Evolutionary conservation across 2,888 invertebrate species (phyloP).

Genomic region (Eupeodes luniger): DNA sequence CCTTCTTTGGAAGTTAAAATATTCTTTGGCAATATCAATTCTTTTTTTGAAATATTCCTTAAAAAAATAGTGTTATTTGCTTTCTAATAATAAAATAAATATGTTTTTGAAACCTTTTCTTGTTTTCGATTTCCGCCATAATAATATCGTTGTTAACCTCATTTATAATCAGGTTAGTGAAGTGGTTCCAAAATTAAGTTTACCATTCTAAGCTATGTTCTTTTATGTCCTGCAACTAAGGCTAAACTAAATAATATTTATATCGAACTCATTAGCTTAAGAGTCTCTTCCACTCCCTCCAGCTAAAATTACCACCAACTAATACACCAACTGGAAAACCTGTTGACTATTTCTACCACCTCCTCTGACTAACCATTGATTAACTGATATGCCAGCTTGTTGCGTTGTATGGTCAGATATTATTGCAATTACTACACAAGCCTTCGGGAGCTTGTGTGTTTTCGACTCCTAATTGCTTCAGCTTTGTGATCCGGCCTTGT

Average conservation of each 20-base stretch:
- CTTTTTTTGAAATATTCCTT: too few species aligned
- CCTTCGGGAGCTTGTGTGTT: constrained; percentile 48
- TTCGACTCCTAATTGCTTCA: constrained; percentile 67
- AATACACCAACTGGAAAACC: constrained; percentile 29
- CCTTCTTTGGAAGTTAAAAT: too few species aligned
- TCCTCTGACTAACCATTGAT: constrained; percentile 53
- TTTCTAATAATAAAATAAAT: too few species aligned
- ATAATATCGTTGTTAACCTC: too few species aligned
- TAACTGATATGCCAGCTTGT: constrained; percentile 63
- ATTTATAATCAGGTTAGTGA: neutral
- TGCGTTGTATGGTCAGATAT: constrained; percentile 45
- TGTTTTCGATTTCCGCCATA: too few species aligned
- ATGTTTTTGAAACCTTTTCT: too few species aligned
- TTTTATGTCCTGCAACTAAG: neutral
- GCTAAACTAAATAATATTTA: neutral
- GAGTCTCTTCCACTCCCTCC: neutral
- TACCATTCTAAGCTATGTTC: neutral
- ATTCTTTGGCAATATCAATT: too few species aligned
- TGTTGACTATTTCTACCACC: constrained; percentile 56
- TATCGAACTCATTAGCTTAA: constrained; percentile 41
- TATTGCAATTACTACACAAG: constrained; percentile 57
- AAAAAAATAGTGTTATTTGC: too few species aligned
- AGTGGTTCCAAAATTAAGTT: neutral
- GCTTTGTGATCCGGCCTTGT: constrained; percentile 49
- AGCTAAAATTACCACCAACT: constrained; percentile 26